A percentile compares a stretch with the other conserved stretches of the same genome.
These are phyloP conservation scores for Pandemis cinnamomeana DNA, from an alignment of 2,888 invertebrate species.

Conservation along the genomic window DNA sequence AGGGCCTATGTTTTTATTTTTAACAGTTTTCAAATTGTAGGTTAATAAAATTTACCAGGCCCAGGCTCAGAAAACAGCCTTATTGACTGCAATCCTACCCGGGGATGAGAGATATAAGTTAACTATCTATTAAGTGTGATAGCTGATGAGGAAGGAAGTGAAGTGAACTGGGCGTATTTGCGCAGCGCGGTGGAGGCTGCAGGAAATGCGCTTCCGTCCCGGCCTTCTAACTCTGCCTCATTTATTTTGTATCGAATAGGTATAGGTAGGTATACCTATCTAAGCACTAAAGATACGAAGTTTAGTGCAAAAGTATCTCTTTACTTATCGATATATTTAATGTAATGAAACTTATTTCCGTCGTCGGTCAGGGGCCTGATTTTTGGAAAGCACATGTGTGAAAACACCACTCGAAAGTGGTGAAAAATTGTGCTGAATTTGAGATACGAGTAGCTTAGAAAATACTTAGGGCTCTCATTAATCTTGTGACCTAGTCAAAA, in stretches of 20 bases:
- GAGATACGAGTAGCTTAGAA: too few relatives aligned
- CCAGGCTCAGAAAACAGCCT: background rate
- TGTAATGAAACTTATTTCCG: too few relatives aligned
- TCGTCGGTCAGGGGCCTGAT: too few relatives aligned
- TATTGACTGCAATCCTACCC: background rate
- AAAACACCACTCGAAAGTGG: too few relatives aligned
- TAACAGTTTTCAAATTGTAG: too few relatives aligned
- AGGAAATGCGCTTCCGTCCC: conserved; percentile 22
- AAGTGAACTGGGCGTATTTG: background rate
- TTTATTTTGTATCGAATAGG: conserved; percentile 14
- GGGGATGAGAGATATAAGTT: background rate
- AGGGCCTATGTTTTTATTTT: too few relatives aligned
- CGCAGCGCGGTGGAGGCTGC: conserved; percentile 2
- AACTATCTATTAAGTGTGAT: background rate
- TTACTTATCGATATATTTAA: background rate
- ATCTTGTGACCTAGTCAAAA: too few relatives aligned
- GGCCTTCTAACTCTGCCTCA: background rate
- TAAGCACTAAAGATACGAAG: background rate
- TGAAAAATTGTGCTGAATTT: too few relatives aligned
- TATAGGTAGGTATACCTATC: too few relatives aligned
- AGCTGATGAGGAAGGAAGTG: conserved; percentile 4
- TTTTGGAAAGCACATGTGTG: too few relatives aligned
- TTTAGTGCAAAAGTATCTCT: background rate
- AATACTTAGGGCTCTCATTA: too few relatives aligned
- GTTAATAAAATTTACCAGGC: too few relatives aligned